A percentile compares a stretch with the other conserved stretches of the same genome.
phyloP scores from a whole-genome alignment of 2,888 invertebrate species.

The Cryptosula pallasiana region DNA sequence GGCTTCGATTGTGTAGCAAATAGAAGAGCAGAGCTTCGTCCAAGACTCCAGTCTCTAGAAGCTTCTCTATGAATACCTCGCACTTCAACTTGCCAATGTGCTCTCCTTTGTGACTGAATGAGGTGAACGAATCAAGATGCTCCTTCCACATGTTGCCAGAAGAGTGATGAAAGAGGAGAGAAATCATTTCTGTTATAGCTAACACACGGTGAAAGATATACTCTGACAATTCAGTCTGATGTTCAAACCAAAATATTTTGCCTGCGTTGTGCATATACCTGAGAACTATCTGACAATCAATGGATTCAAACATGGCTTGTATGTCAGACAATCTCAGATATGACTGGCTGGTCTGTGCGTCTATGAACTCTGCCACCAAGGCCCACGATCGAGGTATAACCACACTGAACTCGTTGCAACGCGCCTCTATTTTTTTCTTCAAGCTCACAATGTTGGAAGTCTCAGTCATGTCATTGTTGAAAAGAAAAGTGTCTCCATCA shows the following conservation, averaged over 20 bases:
- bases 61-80: not conserved
- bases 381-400: not conserved
- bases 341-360: not conserved
- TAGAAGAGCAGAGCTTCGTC: not conserved
- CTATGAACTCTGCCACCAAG: not conserved
- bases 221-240: not conserved
- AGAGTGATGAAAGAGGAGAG: not conserved
- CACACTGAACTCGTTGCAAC: not conserved
- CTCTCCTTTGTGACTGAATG: not conserved
- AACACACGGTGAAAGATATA: not conserved
- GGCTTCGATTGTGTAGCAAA: not conserved
- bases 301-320: not conserved
- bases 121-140: not conserved
- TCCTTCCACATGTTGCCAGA: not conserved
- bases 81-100: not conserved
- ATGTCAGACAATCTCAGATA: not conserved
- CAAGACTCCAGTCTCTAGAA: not conserved
- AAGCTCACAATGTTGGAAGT: not conserved
- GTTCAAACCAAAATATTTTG: slow-evolving; percentile 15
- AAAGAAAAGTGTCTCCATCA: not conserved
- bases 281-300: not conserved
- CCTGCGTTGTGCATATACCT: not conserved
- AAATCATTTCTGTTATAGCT: not conserved
- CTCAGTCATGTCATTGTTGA: not conserved
- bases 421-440: not conserved